Evolutionary conservation across 2,113 vertebrate species (phyloP).

Genomic region (Platycercus adscitus): DNA sequence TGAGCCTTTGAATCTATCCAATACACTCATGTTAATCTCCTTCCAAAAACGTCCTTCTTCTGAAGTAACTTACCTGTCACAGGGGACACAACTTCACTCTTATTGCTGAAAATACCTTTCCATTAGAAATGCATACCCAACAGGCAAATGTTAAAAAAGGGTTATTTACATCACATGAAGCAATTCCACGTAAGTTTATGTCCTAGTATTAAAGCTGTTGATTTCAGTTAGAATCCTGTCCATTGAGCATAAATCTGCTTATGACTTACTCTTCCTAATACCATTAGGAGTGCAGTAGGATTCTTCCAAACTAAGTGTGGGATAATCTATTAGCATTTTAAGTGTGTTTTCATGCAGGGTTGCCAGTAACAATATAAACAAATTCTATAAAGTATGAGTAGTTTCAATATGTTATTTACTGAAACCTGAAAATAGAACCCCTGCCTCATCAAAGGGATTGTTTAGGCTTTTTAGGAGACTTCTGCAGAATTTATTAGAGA

Average conservation of each 20-base stretch:
- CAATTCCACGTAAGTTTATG: background rate
- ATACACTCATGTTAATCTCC: background rate
- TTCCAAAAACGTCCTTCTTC: background rate
- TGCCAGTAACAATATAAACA: conserved; percentile 14
- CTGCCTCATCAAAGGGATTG: background rate
- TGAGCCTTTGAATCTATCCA: background rate
- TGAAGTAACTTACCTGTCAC: background rate
- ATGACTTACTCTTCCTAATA: conserved; percentile 26
- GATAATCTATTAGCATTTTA: conserved; percentile 23
- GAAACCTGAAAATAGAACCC: background rate
- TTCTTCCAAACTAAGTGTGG: background rate
- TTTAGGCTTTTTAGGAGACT: background rate
- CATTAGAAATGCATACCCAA: background rate
- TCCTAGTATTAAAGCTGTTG: background rate
- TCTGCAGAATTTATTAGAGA: background rate
- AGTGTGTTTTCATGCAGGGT: background rate
- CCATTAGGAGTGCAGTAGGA: background rate
- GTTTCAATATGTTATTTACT: background rate
- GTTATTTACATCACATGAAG: conserved; percentile 10
- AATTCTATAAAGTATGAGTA: background rate
- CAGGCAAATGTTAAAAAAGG: background rate
- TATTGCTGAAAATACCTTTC: background rate
- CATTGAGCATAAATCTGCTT: conserved; percentile 5
- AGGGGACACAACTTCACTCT: background rate
- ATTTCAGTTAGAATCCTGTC: conserved; percentile 26